Evolutionary conservation across 2,888 invertebrate species (phyloP), one percentile per base, ranked within the genome.

Genomic region (Dendrolimus pini): DNA sequence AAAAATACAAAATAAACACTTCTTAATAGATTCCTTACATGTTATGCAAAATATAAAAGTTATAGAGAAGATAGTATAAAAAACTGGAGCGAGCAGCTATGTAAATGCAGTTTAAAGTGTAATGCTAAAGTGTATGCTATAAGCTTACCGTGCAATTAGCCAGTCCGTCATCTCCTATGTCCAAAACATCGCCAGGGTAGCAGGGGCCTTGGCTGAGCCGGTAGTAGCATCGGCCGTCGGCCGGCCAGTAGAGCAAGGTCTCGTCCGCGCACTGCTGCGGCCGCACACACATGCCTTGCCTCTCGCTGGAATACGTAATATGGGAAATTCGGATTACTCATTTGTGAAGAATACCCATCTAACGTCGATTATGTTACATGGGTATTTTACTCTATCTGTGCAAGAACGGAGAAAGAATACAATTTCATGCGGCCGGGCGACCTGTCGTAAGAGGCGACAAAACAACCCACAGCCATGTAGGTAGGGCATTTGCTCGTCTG

Each of bases 241-340:
- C 92, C 0, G 96, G 95, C 96, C 96, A 96, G 80, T 93, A 96
- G 55, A 95, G 78, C 81, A 95, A 92, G 63, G 92, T 92, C 56
- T 92, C 91, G 58, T 93, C 92, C 0, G 92, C 83, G 67, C 96
- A 96, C 9, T 89, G 82, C 71, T 93, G 92, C 0, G 94, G 93
- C 54, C 92, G 90, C 70, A 93, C 92, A 77, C 96, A 96, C 70
- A 92, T 92, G 54, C 96, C 96, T 92, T 94, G 94, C 41, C 95
- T 93, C 69, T 92, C 89, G 55, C 93, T 94, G 79, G 67, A 84
- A 85, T 71, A 64, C 65, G 65, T 65, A 70, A 63, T 59, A 64
- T 58, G 42, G 52, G 56, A 59, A 57, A 56, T 59, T 62, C 54
- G 18, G 56, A 62, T 64, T 65, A 62, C 30, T 60, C 57, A 57